phyloP scores from a whole-genome alignment of 2,113 vertebrate species.

The Addax nasomaculatus region DNA sequence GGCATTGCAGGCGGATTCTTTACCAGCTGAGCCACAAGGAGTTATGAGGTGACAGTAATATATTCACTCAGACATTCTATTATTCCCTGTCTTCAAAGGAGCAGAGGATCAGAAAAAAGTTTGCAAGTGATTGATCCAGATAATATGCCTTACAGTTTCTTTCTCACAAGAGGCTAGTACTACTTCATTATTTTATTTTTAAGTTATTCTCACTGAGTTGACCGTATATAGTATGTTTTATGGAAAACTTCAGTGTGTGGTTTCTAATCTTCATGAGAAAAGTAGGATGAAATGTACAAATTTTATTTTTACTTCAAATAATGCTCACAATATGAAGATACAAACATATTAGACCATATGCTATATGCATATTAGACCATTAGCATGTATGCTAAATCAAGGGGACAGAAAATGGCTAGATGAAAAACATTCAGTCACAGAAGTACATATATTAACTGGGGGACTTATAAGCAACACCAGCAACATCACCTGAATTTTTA shows the following conservation, averaged over 20 bases:
- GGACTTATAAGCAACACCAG: background rate
- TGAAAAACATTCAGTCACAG: background rate
- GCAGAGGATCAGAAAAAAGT: background rate
- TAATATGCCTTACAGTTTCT: background rate
- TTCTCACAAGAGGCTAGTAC: background rate
- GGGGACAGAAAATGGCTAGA: background rate
- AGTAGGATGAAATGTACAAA: background rate
- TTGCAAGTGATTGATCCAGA: background rate
- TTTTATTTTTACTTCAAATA: background rate
- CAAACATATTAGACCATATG: background rate
- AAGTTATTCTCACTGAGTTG: background rate
- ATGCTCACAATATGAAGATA: background rate
- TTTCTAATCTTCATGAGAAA: background rate
- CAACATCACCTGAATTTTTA: background rate
- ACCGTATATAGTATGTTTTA: background rate
- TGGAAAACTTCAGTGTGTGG: background rate
- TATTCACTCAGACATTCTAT: background rate
- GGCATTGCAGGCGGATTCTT: background rate
- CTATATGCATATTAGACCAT: background rate
- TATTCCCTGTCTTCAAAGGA: background rate
- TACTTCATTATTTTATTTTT: background rate
- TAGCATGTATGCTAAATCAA: background rate
- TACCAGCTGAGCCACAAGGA: background rate
- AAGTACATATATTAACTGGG: background rate
- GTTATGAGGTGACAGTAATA: background rate